Evolutionary conservation across 2,797 vertebrate species (phyloP), one percentile per base, ranked within the genome.

Genomic region (Periparus ater): DNA sequence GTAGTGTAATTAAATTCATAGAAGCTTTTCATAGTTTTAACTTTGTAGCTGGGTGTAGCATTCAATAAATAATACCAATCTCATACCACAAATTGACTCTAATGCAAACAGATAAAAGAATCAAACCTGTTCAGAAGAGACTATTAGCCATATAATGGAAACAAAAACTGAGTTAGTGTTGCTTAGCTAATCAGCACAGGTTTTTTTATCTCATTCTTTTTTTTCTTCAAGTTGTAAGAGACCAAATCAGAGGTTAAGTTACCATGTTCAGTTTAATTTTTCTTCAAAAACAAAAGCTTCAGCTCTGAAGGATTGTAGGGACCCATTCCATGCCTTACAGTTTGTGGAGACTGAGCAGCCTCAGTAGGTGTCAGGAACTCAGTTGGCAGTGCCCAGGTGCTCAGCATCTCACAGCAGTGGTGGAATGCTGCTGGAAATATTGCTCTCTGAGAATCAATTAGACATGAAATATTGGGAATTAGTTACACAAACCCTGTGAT

Each of bases 71-170:
- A 95, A 91, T 87, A 95, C 74, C 91, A 95, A 90, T 96, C 94
- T 95, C 65, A 38, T 90, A 85, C 60, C 47, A 88, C 88, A 96
- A 96, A 97, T 96, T 95, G 94, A 82, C 80, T 95, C 38, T 96
- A 97, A 96, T 94, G 77, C 67, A 95, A 96, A 94, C 67, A 96
- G 94, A 96, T 95, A 95, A 63, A 96, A 93, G 92, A 95, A 95
- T 93, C 95, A 90, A 91, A 85, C 66, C 74, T 85, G 80, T 89
- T 95, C 89, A 91, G 77, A 88, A 94, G 68, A 95, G 60, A 54
- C 72, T 86, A 85, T 97, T 96, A 96, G 58, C 65, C 40, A 42
- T 65, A 74, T 95, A 95, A 96, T 95, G 80, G 85, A 91, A 96
- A 82, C 71, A 91, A 91, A 93, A 96, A 89, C 88, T n/a, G 83